phyloP scores from a whole-genome alignment of 2,888 invertebrate genomes.

The Callosobruchus maculatus region DNA sequence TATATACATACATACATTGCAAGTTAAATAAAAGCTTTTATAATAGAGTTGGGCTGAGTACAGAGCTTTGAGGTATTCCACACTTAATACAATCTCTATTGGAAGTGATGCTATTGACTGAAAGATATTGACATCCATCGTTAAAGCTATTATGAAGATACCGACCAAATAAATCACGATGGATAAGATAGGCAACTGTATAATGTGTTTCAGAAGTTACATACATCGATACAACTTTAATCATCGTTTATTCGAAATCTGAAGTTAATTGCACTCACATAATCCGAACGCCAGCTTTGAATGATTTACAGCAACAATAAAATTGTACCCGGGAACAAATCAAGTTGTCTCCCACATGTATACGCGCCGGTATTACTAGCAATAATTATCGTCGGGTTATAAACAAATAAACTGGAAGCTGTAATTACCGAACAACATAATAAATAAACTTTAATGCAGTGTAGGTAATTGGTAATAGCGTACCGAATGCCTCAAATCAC shows the following conservation, averaged over 20 bases:
- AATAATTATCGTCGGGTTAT: background rate
- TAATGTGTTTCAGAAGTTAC: too few relatives aligned
- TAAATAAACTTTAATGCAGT: background rate
- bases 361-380: background rate
- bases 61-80: too few relatives aligned
- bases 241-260: background rate
- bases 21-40: too few relatives aligned
- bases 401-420: background rate
- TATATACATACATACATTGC: too few relatives aligned
- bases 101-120: too few relatives aligned
- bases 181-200: too few relatives aligned
- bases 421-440: background rate
- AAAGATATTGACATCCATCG: too few relatives aligned
- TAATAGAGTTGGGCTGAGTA: too few relatives aligned
- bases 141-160: too few relatives aligned
- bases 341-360: background rate
- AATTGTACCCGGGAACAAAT: background rate
- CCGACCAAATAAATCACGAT: too few relatives aligned
- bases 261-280: background rate
- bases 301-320: background rate
- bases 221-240: background rate
- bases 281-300: background rate
- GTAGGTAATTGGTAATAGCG: background rate
- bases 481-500: background rate
- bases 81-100: too few relatives aligned